These are phyloP conservation scores for Xylocopa sonorina DNA, from an alignment of 1,140 invertebrate genomes.

Conservation along the genomic window DNA sequence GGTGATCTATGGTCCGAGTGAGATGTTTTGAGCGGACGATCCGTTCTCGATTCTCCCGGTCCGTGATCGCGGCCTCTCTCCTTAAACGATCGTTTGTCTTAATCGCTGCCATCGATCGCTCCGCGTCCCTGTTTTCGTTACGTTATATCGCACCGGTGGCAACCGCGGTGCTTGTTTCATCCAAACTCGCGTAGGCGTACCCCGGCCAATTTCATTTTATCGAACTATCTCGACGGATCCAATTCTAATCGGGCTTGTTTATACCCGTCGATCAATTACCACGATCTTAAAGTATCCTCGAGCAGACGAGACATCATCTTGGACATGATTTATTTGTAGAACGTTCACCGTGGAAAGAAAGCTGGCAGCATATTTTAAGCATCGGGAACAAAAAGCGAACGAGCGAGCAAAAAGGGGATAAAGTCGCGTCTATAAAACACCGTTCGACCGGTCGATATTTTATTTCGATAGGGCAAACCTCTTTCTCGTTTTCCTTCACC, in stretches of 20 bases:
- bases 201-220: slow-evolving; percentile 10
- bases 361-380: neutral
- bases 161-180: slow-evolving; percentile 58
- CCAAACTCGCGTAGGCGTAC: slow-evolving; percentile 38
- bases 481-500: slow-evolving; percentile 56
- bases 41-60: slow-evolving; percentile 73
- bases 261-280: slow-evolving; percentile 11
- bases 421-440: neutral
- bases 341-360: neutral
- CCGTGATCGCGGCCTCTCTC: slow-evolving; percentile 61
- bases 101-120: slow-evolving; percentile 76
- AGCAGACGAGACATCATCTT: neutral
- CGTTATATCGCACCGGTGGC: slow-evolving; percentile 64
- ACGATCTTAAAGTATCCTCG: neutral
- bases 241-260: slow-evolving; percentile 19
- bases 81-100: slow-evolving; percentile 80
- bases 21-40: slow-evolving; percentile 80
- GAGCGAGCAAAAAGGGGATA: too few relatives aligned
- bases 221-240: neutral
- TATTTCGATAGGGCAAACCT: slow-evolving; percentile 23
- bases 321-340: neutral
- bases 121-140: slow-evolving; percentile 56
- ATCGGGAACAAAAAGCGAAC: neutral
- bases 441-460: slow-evolving; percentile 30
- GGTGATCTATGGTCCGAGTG: slow-evolving; percentile 79